Evolutionary conservation across 1,140 invertebrate genomes (phyloP), one percentile per base, ranked within the genome.

Genomic region (Drosophila melanogaster): DNA sequence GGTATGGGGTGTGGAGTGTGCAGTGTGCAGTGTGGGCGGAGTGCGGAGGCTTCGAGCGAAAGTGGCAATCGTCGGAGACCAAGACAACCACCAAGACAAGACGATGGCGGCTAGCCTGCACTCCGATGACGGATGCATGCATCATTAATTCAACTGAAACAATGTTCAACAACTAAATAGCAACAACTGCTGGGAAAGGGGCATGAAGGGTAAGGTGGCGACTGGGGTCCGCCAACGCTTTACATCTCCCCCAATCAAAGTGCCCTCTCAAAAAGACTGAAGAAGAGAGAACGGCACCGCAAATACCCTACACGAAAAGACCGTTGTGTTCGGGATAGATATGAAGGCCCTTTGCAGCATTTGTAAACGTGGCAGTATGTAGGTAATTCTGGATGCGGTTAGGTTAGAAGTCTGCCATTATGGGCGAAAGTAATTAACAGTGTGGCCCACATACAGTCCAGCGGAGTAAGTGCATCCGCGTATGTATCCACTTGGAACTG

Each of bases 61-160:
- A 84, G 80, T 85, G 76, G 72, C 72, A 77, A 44, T 59, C 67
- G 73, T 33, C 55, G 57, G 12, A 40, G 54, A 37, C 49, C 57
- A 11, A 50, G 40, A 51, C 47, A 14, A 14, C 22, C 26, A 53
- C 54, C 8, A 12, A 10, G 8, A 10, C 30, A 43, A 69, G 67
- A 77, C 59, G 26, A 49, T 58, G 55, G 60, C 51, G 79, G 41
- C 71, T 57, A 56, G 43, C 57, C 69, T 73, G 81, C 74, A 87
- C 53, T 78, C 70, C 66, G 84, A 87, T 89, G 84, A 89, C 84
- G 84, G 84, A 89, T 89, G 84, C 81, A 84, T 84, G 84, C 85
- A 90, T 89, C 84, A 89, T 89, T 89, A 89, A 89, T 89, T 84
- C 85, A 89, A 77, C 72, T 77, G 73, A 72, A 83, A 70, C 70